Conservation (phyloP, 1,140 invertebrate genomes). For the Saccostrea cuccullata region DNA sequence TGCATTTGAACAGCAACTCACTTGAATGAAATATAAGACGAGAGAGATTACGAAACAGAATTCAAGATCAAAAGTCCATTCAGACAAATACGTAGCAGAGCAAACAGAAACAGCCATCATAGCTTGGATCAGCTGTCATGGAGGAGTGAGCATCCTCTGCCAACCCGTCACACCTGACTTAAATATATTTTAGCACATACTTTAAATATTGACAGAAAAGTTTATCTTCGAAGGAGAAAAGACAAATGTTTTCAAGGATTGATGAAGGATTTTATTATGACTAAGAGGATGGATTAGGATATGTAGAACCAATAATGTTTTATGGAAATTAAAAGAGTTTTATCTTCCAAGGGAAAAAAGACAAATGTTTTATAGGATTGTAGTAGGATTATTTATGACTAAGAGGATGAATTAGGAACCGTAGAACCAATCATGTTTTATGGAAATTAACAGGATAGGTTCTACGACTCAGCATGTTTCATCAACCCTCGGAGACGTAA, state of each 20-base stretch:
- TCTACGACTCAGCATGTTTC: background rate
- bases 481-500: background rate
- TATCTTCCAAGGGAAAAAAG: background rate
- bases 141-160: too few relatives aligned
- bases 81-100: too few relatives aligned
- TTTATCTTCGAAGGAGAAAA: background rate
- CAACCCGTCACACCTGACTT: too few relatives aligned
- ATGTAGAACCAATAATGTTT: background rate
- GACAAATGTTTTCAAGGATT: background rate
- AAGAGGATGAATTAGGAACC: background rate
- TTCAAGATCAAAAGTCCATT: too few relatives aligned
- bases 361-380: background rate
- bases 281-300: background rate
- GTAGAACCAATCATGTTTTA: background rate
- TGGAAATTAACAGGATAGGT: background rate
- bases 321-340: background rate
- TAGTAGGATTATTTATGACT: background rate
- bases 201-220: background rate
- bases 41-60: too few relatives aligned
- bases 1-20: too few relatives aligned
- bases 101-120: too few relatives aligned
- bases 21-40: too few relatives aligned
- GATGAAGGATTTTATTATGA: background rate
- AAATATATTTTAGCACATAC: too few relatives aligned
- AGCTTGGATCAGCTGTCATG: too few relatives aligned